Conservation (phyloP, 2,113 vertebrate genomes). For the Lichenostomus cassidix region DNA sequence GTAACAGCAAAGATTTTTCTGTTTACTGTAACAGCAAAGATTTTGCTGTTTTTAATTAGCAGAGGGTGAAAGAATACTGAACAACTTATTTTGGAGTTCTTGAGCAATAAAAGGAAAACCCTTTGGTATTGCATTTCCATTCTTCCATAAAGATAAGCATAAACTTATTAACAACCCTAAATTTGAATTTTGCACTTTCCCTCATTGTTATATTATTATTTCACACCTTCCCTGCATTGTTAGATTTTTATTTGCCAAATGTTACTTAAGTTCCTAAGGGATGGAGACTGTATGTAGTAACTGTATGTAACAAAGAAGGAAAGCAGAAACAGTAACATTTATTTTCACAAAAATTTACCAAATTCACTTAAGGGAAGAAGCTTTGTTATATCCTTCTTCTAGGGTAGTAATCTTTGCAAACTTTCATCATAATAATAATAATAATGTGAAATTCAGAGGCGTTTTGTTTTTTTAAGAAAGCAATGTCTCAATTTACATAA, state of each 20-base stretch:
- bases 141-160: not conserved
- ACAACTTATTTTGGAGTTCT: not conserved
- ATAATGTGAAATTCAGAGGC: not conserved
- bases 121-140: not conserved
- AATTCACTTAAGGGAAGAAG: not conserved
- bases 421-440: not conserved
- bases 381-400: not conserved
- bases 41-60: not conserved
- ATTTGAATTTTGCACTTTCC: not conserved
- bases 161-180: not conserved
- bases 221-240: not conserved
- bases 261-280: not conserved
- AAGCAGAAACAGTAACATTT: not conserved
- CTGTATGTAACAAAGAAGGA: not conserved
- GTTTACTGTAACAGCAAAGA: not conserved
- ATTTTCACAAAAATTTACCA: not conserved
- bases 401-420: not conserved
- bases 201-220: not conserved
- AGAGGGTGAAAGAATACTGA: not conserved
- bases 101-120: not conserved
- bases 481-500: not conserved
- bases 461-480: not conserved
- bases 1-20: not conserved
- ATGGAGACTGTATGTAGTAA: accelerated
- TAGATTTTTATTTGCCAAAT: not conserved